These are phyloP conservation scores for Patella vulgata DNA, from an alignment of 1,140 invertebrate species.

Conservation along the genomic window DNA sequence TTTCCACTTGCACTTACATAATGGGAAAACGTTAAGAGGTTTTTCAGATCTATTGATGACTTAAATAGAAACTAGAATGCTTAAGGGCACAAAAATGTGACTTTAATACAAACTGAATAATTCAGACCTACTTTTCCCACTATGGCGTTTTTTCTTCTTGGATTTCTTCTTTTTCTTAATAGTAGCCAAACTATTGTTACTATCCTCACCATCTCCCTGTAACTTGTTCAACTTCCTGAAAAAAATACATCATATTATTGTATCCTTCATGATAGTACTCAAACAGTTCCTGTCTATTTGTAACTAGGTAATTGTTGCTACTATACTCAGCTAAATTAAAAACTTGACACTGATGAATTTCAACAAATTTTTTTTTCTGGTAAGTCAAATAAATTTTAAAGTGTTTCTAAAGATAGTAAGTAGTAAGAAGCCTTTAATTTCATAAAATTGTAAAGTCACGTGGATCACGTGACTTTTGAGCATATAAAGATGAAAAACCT, in stretches of 20 bases:
- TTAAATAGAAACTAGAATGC: too few relatives aligned
- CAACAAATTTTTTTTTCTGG: too few relatives aligned
- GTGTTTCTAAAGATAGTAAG: neutral
- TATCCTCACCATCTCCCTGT: constrained; percentile 71
- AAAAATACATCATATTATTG: constrained; percentile 51
- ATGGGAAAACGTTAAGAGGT: neutral
- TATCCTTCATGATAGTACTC: constrained; percentile 7
- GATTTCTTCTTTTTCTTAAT: constrained; percentile 59
- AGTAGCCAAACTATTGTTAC: constrained; percentile 51
- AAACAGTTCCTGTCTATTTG: neutral
- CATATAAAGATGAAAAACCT: too few relatives aligned
- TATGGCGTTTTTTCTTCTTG: constrained; percentile 44
- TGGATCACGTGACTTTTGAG: too few relatives aligned
- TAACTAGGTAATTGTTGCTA: neutral
- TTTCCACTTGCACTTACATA: neutral
- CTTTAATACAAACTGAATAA: neutral
- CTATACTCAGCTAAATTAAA: neutral
- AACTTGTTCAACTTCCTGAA: constrained; percentile 81
- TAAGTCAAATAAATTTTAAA: too few relatives aligned
- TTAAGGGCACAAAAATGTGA: neutral
- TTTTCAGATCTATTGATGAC: too few relatives aligned
- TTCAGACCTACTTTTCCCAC: neutral
- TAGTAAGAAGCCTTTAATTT: too few relatives aligned
- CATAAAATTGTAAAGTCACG: too few relatives aligned
- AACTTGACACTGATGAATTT: neutral